A percentile compares a stretch with the other conserved stretches of the same genome.
Evolutionary conservation across 2,797 vertebrate genomes (phyloP).

Genomic region (Lacerta agilis): DNA sequence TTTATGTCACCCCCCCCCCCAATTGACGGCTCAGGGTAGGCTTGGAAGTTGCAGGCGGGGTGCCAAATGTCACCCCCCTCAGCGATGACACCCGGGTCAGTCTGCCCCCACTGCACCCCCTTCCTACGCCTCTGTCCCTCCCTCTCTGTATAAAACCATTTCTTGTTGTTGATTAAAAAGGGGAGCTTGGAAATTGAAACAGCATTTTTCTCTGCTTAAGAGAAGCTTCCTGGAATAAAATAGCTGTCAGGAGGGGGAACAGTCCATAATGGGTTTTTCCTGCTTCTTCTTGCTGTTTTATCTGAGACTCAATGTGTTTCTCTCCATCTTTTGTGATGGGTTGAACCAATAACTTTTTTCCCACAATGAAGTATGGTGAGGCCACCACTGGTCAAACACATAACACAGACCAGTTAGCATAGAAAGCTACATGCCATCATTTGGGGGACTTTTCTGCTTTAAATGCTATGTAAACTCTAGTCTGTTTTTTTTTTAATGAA

Average conservation of each 20-base stretch:
- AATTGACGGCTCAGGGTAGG: too few relatives aligned
- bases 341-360: not conserved
- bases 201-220: not conserved
- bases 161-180: not conserved
- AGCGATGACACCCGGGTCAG: too few relatives aligned
- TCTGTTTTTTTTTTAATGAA: not conserved
- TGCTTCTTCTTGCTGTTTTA: not conserved
- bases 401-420: not conserved
- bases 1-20: too few relatives aligned
- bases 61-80: too few relatives aligned
- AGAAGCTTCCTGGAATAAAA: not conserved
- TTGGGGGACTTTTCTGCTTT: not conserved
- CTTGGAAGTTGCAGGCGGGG: too few relatives aligned
- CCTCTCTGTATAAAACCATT: too few relatives aligned
- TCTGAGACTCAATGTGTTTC: not conserved
- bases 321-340: not conserved
- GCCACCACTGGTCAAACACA: not conserved
- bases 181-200: not conserved
- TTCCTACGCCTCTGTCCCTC: too few relatives aligned
- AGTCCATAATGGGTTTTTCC: not conserved
- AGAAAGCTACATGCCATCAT: not conserved
- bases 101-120: too few relatives aligned
- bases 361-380: not conserved
- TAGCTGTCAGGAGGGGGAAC: not conserved
- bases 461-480: not conserved